Evolutionary conservation across 2,888 invertebrate genomes (phyloP).

Genomic region (Ctena decussata): DNA sequence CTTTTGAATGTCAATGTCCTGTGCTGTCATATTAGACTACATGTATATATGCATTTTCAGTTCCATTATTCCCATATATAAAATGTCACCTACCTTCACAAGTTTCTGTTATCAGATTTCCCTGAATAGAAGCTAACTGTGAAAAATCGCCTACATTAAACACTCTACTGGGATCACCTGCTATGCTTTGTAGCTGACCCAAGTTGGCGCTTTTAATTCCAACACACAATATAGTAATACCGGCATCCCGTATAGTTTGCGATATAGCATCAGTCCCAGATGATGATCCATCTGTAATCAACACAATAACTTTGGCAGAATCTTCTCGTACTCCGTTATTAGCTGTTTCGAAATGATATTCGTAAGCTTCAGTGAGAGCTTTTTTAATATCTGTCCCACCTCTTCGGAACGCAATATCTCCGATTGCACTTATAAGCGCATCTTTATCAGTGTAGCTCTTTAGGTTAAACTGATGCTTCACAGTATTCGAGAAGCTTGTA

Average conservation of each 20-base stretch:
- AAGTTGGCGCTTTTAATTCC: neutral
- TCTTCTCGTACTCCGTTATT: slow-evolving; percentile 33
- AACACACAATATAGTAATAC: neutral
- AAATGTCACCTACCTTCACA: slow-evolving; percentile 34
- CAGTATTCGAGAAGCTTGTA: neutral
- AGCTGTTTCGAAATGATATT: slow-evolving; percentile 29
- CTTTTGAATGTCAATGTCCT: no score
- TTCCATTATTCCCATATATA: no score
- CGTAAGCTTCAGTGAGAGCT: slow-evolving; percentile 43
- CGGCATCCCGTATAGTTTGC: neutral
- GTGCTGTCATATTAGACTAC: no score
- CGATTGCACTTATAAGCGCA: slow-evolving; percentile 28
- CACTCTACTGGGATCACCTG: neutral
- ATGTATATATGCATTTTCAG: neutral
- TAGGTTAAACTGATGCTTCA: slow-evolving; percentile 1
- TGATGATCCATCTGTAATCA: slow-evolving; percentile 58
- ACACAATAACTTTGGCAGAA: slow-evolving; percentile 43
- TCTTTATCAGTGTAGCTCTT: slow-evolving; percentile 9
- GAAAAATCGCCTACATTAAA: neutral
- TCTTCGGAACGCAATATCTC: slow-evolving; percentile 25
- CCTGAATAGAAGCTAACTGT: neutral
- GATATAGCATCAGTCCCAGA: neutral
- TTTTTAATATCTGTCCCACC: slow-evolving; percentile 59
- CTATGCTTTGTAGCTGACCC: neutral
- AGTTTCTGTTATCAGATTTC: neutral